Evolutionary conservation across 2,888 invertebrate genomes (phyloP).

Genomic region (Spilarctia lutea): DNA sequence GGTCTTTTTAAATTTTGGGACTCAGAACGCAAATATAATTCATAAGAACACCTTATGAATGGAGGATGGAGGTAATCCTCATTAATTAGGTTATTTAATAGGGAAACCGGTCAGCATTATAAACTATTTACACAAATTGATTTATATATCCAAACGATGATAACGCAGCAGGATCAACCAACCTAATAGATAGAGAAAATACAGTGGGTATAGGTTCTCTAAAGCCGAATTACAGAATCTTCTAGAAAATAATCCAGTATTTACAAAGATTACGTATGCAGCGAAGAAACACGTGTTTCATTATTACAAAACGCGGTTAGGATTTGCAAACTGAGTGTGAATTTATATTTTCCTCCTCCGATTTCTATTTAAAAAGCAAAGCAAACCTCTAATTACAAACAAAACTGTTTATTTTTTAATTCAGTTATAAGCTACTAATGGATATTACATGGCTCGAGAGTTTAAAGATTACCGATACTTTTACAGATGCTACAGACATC

Average conservation of each 20-base stretch:
- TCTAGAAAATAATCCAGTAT: background rate
- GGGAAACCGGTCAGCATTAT: background rate
- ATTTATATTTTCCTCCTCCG: background rate
- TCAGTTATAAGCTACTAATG: background rate
- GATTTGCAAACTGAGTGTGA: background rate
- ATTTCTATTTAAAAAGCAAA: background rate
- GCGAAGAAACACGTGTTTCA: background rate
- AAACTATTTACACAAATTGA: background rate
- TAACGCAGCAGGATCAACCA: background rate
- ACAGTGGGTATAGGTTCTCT: background rate
- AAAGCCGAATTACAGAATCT: too few relatives aligned
- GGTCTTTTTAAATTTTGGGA: too few relatives aligned
- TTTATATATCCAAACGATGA: background rate
- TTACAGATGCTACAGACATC: constrained; percentile 75
- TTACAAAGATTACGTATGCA: background rate
- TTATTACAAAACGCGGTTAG: background rate
- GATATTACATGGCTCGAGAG: background rate
- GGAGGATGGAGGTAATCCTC: background rate
- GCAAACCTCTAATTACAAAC: background rate
- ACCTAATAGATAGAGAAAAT: background rate
- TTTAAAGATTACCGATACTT: background rate
- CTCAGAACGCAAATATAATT: background rate
- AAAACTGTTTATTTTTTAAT: background rate
- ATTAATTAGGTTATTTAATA: background rate
- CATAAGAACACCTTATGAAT: too few relatives aligned